Conservation (phyloP, 2,113 vertebrate species). For the Sorex araneus region DNA sequence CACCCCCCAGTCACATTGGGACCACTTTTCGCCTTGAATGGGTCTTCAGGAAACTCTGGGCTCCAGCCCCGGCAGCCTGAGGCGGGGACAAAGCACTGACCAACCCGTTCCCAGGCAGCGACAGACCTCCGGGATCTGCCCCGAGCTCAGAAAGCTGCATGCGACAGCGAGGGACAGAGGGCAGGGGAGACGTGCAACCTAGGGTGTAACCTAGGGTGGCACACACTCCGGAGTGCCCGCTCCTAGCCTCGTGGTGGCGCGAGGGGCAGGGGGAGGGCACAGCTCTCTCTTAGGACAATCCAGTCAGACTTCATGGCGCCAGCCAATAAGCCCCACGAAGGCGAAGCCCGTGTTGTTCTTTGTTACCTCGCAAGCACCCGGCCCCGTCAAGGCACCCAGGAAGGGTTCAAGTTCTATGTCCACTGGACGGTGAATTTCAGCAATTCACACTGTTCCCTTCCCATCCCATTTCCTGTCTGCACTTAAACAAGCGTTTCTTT, state of each 20-base stretch:
- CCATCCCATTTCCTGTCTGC: not conserved
- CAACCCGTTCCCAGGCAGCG: not conserved
- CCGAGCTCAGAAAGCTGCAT: not conserved
- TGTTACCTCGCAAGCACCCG: not conserved
- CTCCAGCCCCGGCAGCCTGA: not conserved
- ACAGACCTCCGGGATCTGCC: not conserved
- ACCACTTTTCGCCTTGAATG: not conserved
- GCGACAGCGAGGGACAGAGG: too few species aligned
- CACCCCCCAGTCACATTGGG: not conserved
- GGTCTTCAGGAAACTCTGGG: not conserved
- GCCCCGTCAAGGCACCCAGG: not conserved
- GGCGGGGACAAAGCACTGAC: conserved; percentile 57
- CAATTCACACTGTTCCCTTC: not conserved
- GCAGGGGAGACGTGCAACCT: not conserved
- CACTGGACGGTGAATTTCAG: not conserved
- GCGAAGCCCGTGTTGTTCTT: not conserved
- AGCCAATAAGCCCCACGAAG: not conserved
- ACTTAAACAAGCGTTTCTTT: conserved; percentile 41
- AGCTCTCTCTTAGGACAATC: not conserved
- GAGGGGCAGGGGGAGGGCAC: not conserved
- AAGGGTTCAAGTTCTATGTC: not conserved
- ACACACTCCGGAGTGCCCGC: not conserved
- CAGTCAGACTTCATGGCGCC: not conserved
- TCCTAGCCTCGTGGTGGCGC: not conserved
- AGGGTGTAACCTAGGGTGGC: not conserved